Evolutionary conservation across 2,888 invertebrate genomes (phyloP).

Genomic region (Pediacus dermestoides): DNA sequence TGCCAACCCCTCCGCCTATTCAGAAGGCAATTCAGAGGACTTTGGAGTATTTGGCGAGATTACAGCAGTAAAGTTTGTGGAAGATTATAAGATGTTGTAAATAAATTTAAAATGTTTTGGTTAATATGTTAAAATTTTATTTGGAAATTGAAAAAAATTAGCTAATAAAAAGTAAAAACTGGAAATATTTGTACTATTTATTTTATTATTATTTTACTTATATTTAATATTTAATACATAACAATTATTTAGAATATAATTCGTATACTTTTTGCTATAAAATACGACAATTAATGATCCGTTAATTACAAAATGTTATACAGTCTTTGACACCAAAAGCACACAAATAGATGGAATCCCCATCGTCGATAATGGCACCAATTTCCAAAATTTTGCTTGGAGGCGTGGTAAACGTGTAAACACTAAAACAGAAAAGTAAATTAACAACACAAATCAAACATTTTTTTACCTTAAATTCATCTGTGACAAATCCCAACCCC

Average conservation of each 20-base stretch:
- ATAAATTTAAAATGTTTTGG: background rate
- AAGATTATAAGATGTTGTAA: background rate
- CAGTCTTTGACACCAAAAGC: constrained; percentile 43
- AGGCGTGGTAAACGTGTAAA: constrained; percentile 31
- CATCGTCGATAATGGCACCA: constrained; percentile 35
- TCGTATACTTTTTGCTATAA: too few relatives aligned
- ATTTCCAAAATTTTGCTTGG: constrained; percentile 39
- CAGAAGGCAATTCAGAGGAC: constrained; percentile 37
- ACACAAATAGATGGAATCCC: constrained; percentile 33
- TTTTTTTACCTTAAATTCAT: constrained; percentile 25
- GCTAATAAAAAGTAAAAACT: too few relatives aligned
- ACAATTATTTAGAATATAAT: too few relatives aligned
- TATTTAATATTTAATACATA: too few relatives aligned
- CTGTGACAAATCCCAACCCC: constrained; percentile 19
- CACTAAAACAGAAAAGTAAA: constrained; percentile 30
- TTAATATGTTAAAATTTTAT: too few relatives aligned
- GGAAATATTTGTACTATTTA: too few relatives aligned
- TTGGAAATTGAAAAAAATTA: too few relatives aligned
- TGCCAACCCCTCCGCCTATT: constrained; percentile 40
- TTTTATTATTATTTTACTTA: too few relatives aligned
- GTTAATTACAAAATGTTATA: too few relatives aligned
- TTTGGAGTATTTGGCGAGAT: constrained; percentile 9
- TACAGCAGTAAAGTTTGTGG: too few relatives aligned
- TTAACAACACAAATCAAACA: constrained; percentile 1
- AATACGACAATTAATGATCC: too few relatives aligned